Conservation (phyloP, 2,113 vertebrate genomes). For the Pedetes capensis region DNA sequence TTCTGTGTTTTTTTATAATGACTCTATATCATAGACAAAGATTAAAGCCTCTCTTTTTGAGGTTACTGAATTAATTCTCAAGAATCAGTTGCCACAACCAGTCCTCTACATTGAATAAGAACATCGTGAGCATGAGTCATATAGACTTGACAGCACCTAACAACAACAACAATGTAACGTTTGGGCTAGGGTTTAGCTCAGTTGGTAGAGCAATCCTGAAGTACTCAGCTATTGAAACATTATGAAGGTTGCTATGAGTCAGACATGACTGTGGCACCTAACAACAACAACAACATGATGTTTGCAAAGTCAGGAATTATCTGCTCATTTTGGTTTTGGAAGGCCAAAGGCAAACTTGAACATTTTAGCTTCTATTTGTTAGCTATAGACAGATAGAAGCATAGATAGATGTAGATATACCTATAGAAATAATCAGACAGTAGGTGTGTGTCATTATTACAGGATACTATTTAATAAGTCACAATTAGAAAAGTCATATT, state of each 20-base stretch:
- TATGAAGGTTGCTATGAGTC: too few species aligned
- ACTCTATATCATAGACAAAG: constrained; percentile 35
- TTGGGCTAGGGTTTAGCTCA: too few species aligned
- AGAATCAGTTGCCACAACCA: not conserved
- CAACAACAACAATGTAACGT: too few species aligned
- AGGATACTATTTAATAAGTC: not conserved
- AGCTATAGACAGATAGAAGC: not conserved
- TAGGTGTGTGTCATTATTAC: not conserved
- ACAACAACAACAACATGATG: too few species aligned
- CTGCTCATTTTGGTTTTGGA: not conserved
- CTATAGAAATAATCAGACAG: too few species aligned
- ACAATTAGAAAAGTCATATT: not conserved
- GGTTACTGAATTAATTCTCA: constrained; percentile 42
- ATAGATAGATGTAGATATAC: not conserved
- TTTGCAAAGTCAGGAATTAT: constrained; percentile 22
- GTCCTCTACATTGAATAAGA: constrained; percentile 8
- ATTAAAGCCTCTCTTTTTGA: constrained; percentile 3
- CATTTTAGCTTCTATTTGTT: not conserved
- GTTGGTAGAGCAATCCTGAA: too few species aligned
- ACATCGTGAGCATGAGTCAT: too few species aligned
- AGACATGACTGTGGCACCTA: too few species aligned
- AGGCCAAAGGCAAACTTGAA: constrained; percentile 2
- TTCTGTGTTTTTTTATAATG: constrained; percentile 56
- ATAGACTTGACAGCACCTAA: too few species aligned
- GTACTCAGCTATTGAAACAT: too few species aligned